These are phyloP conservation scores for Musca domestica DNA, from an alignment of 1,140 invertebrate species.

Conservation along the genomic window DNA sequence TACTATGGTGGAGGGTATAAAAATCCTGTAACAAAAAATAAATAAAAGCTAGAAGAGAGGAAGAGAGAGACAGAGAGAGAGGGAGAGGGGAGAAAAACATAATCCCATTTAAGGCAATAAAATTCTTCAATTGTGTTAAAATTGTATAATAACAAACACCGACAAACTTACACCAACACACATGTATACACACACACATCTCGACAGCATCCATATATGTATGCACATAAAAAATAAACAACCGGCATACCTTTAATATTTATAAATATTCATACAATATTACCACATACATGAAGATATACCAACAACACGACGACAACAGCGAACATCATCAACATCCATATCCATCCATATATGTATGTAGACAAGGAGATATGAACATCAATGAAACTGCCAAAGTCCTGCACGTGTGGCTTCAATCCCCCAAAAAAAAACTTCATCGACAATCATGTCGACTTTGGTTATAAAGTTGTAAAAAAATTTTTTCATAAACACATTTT, in stretches of 20 bases:
- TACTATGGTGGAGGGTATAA: no score
- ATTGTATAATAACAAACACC: conserved; percentile 12
- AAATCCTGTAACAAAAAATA: conserved; percentile 7
- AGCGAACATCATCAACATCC: not conserved
- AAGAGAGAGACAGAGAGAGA: not conserved
- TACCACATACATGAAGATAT: not conserved
- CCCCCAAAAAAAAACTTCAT: no score
- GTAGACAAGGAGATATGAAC: no score
- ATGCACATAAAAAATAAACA: not conserved
- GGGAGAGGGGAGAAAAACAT: conserved; percentile 8
- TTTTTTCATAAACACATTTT: no score
- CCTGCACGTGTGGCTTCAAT: no score
- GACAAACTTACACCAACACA: not conserved
- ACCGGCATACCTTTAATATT: not conserved
- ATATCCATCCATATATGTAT: not conserved
- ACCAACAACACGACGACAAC: not conserved
- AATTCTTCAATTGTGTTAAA: conserved; percentile 20
- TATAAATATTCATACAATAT: not conserved
- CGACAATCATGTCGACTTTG: no score
- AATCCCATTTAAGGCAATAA: conserved; percentile 13
- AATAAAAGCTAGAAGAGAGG: not conserved
- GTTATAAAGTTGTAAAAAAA: no score
- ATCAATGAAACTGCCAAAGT: no score
- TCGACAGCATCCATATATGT: not conserved
- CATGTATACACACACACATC: not conserved